Conservation (phyloP, 2,797 vertebrate genomes). For the Enteromius mattozi region DNA sequence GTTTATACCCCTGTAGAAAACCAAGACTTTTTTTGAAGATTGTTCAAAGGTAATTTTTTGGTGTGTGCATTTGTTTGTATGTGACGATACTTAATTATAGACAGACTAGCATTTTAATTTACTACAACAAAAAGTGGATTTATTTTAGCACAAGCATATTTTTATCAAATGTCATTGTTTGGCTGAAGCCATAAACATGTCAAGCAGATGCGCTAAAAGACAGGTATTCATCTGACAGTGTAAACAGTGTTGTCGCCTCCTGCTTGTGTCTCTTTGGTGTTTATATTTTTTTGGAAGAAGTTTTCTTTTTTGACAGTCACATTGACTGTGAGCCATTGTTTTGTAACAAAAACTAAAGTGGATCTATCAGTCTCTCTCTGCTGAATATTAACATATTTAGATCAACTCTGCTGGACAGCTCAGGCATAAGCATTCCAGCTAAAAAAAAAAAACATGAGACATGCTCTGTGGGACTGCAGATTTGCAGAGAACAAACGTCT, state of each 20-base stretch:
- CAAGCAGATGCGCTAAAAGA: conserved; percentile 52
- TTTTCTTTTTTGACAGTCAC: conserved; percentile 52
- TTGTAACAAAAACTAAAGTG: conserved; percentile 12
- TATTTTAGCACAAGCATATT: conserved; percentile 55
- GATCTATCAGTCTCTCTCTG: conserved; percentile 15
- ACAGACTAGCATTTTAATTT: conserved; percentile 8
- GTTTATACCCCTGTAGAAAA: background rate
- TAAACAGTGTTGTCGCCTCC: conserved; percentile 46
- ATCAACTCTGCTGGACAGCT: conserved; percentile 20
- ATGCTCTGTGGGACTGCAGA: conserved; percentile 10
- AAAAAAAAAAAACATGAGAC: background rate
- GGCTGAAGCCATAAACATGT: conserved; percentile 54
- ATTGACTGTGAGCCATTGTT: conserved; percentile 4
- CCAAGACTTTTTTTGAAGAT: background rate
- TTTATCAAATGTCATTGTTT: conserved; percentile 48
- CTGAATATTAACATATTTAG: conserved; percentile 24
- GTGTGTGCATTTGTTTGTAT: background rate
- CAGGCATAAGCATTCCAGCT: background rate
- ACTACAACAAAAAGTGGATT: conserved; percentile 34
- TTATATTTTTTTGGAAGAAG: conserved; percentile 9
- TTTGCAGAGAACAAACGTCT: conserved; percentile 27
- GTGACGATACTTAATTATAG: background rate
- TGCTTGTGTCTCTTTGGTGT: conserved; percentile 41
- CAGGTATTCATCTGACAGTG: conserved; percentile 45
- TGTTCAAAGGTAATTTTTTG: background rate